Percentiles rank a stretch among this genome's conserved stretches.
These are phyloP conservation scores for Seira ritae DNA, from an alignment of 2,888 invertebrate genomes.

Conservation along the genomic window DNA sequence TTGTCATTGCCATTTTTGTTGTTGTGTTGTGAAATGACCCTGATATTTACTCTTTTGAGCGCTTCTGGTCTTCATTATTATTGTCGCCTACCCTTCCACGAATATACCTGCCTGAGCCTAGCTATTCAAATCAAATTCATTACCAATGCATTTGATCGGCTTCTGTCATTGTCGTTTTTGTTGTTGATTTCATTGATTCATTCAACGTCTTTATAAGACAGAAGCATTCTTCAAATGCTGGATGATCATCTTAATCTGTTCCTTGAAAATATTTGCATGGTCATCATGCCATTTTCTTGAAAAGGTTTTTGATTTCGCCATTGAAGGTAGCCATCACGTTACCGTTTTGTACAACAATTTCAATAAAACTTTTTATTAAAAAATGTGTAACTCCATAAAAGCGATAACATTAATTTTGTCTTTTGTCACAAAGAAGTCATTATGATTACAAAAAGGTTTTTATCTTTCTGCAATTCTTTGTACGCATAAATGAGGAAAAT, in stretches of 20 bases:
- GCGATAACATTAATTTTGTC: not conserved
- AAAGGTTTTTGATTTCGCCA: not conserved
- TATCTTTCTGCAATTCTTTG: not conserved
- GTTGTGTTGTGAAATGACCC: not conserved
- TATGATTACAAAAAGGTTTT: not conserved
- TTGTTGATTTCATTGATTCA: slow-evolving; percentile 17
- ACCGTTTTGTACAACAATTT: not conserved
- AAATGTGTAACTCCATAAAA: not conserved
- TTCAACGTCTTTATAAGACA: not conserved
- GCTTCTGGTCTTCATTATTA: not conserved
- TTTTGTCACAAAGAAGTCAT: slow-evolving; percentile 12
- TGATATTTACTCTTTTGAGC: not conserved
- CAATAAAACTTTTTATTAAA: not conserved
- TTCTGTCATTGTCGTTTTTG: slow-evolving; percentile 3
- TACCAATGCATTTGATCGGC: not conserved
- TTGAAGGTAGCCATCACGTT: not conserved
- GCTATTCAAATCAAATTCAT: not conserved
- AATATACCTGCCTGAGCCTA: not conserved
- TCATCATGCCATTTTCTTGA: not conserved
- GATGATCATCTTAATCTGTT: not conserved
- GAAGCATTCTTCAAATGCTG: not conserved
- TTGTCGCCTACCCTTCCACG: not conserved
- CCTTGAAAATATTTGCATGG: not conserved
- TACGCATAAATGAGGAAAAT: not conserved
- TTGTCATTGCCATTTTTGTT: slow-evolving; percentile 14